These are phyloP conservation scores for Chalcis sispes DNA, from an alignment of 2,888 invertebrate species.

Conservation along the genomic window DNA sequence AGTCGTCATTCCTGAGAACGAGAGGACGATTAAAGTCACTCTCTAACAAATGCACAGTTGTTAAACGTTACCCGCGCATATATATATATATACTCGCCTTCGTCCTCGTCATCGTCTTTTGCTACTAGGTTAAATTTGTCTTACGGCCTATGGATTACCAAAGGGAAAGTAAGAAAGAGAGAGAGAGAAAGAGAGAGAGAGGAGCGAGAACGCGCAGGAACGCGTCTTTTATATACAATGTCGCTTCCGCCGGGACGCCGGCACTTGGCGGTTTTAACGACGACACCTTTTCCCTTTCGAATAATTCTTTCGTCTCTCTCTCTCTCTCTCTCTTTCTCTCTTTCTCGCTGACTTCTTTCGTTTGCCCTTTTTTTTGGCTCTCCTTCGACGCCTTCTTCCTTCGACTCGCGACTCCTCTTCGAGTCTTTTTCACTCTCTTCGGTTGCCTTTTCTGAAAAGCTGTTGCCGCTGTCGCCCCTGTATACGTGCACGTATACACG, in stretches of 20 bases:
- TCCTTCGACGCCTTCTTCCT: not conserved
- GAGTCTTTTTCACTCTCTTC: not conserved
- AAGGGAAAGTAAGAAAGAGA: no score
- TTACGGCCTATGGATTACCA: constrained; percentile 37
- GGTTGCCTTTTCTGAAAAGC: constrained; percentile 21
- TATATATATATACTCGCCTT: no score
- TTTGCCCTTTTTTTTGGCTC: no score
- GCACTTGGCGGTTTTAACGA: constrained; percentile 58
- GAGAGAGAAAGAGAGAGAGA: no score
- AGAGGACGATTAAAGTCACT: constrained; percentile 7
- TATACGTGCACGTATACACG: not conserved
- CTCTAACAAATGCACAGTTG: not conserved
- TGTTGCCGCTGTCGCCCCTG: not conserved
- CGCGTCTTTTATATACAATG: constrained; percentile 53
- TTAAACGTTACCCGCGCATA: no score
- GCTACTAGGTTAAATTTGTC: constrained; percentile 54
- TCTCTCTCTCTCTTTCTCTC: constrained; percentile 25
- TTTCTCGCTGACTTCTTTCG: not conserved
- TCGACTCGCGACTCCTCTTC: not conserved
- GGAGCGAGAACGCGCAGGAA: not conserved
- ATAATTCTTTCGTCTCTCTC: constrained; percentile 34
- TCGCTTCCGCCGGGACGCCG: constrained; percentile 46
- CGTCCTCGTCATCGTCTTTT: constrained; percentile 20
- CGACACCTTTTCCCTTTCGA: constrained; percentile 55
- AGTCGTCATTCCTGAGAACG: no score